Evolutionary conservation across 1,140 invertebrate genomes (phyloP), one percentile per base, ranked within the genome.

Genomic region (Sinella curviseta): DNA sequence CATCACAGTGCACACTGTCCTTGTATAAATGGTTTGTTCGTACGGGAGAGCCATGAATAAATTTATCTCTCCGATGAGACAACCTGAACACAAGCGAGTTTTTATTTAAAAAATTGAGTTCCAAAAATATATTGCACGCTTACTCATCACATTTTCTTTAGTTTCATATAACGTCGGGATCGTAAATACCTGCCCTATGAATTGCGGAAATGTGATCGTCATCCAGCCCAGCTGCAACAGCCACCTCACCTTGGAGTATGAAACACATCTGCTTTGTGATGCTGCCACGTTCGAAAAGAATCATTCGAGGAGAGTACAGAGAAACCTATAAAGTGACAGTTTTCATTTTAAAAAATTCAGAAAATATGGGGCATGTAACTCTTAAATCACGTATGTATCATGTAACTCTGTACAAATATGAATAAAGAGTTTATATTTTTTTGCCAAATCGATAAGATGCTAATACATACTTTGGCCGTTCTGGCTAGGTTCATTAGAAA

Each of bases 231-330:
- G 65, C 26, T 8, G 65, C 65, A 31, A 70, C 65, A 4, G 65
- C 65, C 30, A 78, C 76, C 67, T 83, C 83, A 26, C 83, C 83
- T 77, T 83, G 83, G 20, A 83, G 48, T 39, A 83, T 80, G 74
- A 82, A 83, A 60, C 36, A 81, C 77, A 83, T 78, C 36, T 67
- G 65, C 57, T 80, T 82, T 17, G 78, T 80, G 67, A 78, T 79
- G n/a, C 30, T 28, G 55, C 83, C 83, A 14, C 74, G 39, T 35
- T 57, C 39, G 65, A 78, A 82, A 35, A 83, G 34, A 28, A 83
- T 77, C 83, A 83, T 83, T 16, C 78, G 60, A 3, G 83, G 81
- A 70, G 80, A 82, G 76, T 76, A 81, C 26, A 83, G 65, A 1
- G 77, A 76, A 8, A 82, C 79, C 31, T 81, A 17, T 82, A 77